A percentile compares a stretch with the other conserved stretches of the same genome.
phyloP scores from a whole-genome alignment of 2,888 invertebrate species.

The Corbicula japonica region DNA sequence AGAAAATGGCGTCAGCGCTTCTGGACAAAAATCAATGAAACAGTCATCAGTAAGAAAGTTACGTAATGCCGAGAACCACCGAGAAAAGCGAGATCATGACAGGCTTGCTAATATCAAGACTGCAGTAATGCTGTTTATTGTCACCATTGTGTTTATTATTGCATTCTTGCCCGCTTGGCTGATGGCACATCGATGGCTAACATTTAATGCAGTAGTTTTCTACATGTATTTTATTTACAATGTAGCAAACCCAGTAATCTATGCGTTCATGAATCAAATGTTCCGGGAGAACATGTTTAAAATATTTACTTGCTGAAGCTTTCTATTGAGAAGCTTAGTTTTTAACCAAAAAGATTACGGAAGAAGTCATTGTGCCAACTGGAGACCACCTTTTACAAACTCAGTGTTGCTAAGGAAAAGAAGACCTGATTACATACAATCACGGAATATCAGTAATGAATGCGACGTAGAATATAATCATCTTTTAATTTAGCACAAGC shows the following conservation, averaged over 20 bases:
- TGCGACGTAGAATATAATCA: too few relatives aligned
- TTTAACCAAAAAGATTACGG: too few relatives aligned
- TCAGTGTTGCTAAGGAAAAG: too few relatives aligned
- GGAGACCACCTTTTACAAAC: too few relatives aligned
- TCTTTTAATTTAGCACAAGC: too few relatives aligned
- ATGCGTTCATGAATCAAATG: constrained; percentile 86
- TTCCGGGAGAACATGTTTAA: constrained; percentile 81
- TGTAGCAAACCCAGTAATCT: constrained; percentile 85
- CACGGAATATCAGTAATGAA: too few relatives aligned
- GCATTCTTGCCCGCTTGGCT: constrained; percentile 84
- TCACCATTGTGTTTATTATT: constrained; percentile 84
- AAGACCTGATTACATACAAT: too few relatives aligned
- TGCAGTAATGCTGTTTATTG: constrained; percentile 85
- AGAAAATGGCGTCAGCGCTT: constrained; percentile 58
- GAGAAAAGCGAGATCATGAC: constrained; percentile 68
- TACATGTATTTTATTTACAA: constrained; percentile 85
- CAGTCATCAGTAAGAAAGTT: constrained; percentile 36
- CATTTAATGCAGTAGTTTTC: constrained; percentile 78
- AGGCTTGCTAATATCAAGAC: constrained; percentile 83
- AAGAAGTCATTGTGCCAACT: too few relatives aligned
- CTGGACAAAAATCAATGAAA: constrained; percentile 47
- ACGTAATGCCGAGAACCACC: constrained; percentile 21
- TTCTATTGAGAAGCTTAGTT: too few relatives aligned
- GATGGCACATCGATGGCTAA: constrained; percentile 77
- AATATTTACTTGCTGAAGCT: constrained; percentile 53